Evolutionary conservation across 2,113 vertebrate genomes (phyloP).

Genomic region (Lontra canadensis): DNA sequence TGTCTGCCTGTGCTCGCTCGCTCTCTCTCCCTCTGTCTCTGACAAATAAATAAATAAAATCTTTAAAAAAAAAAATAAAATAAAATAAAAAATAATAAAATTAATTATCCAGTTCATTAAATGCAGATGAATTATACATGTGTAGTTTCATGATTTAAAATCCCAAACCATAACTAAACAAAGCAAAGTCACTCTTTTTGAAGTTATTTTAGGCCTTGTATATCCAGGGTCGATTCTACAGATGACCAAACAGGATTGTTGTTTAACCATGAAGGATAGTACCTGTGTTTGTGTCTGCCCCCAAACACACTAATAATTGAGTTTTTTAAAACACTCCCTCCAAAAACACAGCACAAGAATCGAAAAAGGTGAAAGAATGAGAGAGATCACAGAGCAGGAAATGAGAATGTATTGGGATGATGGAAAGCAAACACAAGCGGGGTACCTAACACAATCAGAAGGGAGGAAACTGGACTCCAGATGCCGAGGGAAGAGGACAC

Average conservation of each 20-base stretch:
- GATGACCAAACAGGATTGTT: not conserved
- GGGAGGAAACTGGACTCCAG: not conserved
- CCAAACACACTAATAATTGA: no score
- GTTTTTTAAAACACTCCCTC: not conserved
- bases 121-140: not conserved
- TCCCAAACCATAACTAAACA: not conserved
- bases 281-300: not conserved
- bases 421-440: not conserved
- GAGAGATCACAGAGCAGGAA: not conserved
- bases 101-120: not conserved
- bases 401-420: not conserved
- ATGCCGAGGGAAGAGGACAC: not conserved
- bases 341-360: not conserved
- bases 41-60: no score
- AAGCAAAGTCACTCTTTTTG: not conserved
- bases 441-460: not conserved
- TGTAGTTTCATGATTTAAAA: not conserved
- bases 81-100: constrained; percentile 13
- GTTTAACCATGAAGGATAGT: not conserved
- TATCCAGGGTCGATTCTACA: not conserved
- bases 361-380: not conserved
- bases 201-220: not conserved
- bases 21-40: no score
- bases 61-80: no score
- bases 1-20: no score